These are phyloP conservation scores for Sphaeridia pumilis DNA, from an alignment of 2,888 invertebrate genomes.

Conservation along the genomic window DNA sequence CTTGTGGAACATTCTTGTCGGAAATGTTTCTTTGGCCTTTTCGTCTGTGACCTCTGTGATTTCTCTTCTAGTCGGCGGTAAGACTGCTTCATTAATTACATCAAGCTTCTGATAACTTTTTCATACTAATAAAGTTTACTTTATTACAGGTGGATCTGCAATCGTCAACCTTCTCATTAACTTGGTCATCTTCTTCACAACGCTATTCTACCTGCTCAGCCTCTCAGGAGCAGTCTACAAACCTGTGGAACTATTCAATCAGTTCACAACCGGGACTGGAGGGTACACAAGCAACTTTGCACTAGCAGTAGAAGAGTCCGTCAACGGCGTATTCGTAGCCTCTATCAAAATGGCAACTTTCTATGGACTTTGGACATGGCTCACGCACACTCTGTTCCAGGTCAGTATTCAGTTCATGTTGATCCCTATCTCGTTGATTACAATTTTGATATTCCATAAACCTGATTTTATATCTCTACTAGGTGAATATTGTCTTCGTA, in stretches of 20 bases:
- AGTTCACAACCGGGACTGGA: slow-evolving; percentile 23
- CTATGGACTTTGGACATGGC: slow-evolving; percentile 97
- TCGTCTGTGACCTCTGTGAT: slow-evolving; percentile 75
- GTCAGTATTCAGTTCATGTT: too few species aligned
- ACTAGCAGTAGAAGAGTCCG: slow-evolving; percentile 69
- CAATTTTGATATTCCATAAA: too few species aligned
- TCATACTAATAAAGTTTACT: too few species aligned
- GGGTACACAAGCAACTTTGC: slow-evolving; percentile 50
- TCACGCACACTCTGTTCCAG: slow-evolving; percentile 87
- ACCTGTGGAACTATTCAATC: slow-evolving; percentile 71
- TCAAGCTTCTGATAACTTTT: too few species aligned
- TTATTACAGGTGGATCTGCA: slow-evolving; percentile 55
- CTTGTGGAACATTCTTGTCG: slow-evolving; percentile 76
- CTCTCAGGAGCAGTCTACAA: slow-evolving; percentile 78
- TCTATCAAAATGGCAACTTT: slow-evolving; percentile 94
- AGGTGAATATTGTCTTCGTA: slow-evolving; percentile 77
- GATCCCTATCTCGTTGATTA: too few species aligned
- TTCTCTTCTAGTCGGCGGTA: slow-evolving; percentile 66
- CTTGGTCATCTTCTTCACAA: slow-evolving; percentile 89
- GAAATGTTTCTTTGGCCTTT: slow-evolving; percentile 75
- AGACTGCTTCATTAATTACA: background rate
- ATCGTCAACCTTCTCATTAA: slow-evolving; percentile 76
- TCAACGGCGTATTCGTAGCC: slow-evolving; percentile 88
- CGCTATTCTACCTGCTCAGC: slow-evolving; percentile 86
- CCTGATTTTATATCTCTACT: too few species aligned